These are phyloP conservation scores for Calyptommatus sinebrachiatus DNA, from an alignment of 2,113 vertebrate genomes.

Conservation along the genomic window DNA sequence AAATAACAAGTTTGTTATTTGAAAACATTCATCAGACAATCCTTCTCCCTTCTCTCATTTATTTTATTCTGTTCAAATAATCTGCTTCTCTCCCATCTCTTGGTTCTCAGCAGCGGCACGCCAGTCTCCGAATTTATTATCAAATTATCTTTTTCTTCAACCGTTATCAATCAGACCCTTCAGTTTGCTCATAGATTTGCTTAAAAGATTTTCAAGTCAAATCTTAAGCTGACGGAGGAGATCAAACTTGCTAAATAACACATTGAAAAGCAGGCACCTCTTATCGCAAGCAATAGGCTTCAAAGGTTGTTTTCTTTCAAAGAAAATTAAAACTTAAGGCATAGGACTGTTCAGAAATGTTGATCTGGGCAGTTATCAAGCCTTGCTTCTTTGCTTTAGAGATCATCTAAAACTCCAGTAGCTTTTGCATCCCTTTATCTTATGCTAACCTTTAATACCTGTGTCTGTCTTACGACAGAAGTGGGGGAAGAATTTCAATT, in stretches of 20 bases:
- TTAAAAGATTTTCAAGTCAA: slow-evolving; percentile 15
- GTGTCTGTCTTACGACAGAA: no score
- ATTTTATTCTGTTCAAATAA: slow-evolving; percentile 12
- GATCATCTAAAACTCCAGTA: background rate
- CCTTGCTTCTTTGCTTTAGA: background rate
- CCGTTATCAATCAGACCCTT: slow-evolving; percentile 7
- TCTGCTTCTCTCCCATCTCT: background rate
- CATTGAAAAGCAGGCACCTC: background rate
- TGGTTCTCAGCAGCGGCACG: background rate
- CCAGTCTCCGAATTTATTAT: slow-evolving; percentile 2
- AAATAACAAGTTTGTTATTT: slow-evolving; percentile 2
- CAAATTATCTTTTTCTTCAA: slow-evolving; percentile 6
- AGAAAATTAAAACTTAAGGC: background rate
- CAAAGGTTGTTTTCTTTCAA: background rate
- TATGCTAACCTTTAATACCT: background rate
- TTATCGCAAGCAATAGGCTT: slow-evolving; percentile 13
- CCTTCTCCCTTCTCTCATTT: background rate
- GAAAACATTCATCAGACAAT: slow-evolving; percentile 9
- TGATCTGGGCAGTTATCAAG: background rate
- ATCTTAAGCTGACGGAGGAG: slow-evolving; percentile 24
- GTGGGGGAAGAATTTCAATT: no score
- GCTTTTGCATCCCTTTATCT: background rate
- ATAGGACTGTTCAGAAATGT: background rate
- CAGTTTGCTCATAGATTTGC: background rate
- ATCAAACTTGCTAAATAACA: slow-evolving; percentile 7